These are phyloP conservation scores for Tenthredo scrophulariae DNA, from an alignment of 2,888 invertebrate species.

Conservation along the genomic window DNA sequence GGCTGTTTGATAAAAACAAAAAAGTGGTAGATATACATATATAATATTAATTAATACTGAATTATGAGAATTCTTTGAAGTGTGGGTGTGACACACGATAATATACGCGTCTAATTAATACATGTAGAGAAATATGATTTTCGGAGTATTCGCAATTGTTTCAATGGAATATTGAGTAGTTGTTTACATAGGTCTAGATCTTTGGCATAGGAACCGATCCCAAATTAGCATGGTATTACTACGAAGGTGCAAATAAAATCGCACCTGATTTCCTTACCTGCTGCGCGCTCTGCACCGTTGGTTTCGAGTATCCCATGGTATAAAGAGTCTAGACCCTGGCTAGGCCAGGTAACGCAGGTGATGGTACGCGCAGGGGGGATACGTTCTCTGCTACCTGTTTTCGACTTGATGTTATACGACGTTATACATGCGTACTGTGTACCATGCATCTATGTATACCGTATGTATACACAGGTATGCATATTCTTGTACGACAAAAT, in stretches of 20 bases:
- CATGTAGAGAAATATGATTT: background rate
- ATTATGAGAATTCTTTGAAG: slow-evolving; percentile 6
- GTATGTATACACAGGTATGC: background rate
- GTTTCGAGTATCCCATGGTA: slow-evolving; percentile 61
- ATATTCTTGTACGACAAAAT: background rate
- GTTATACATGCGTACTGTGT: background rate
- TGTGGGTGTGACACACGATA: slow-evolving; percentile 47
- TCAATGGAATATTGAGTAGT: background rate
- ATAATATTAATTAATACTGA: background rate
- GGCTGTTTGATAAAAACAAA: background rate
- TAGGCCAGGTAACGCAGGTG: slow-evolving; percentile 42
- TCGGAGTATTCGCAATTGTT: background rate
- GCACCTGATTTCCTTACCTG: slow-evolving; percentile 63
- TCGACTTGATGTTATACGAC: background rate
- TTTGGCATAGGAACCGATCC: background rate
- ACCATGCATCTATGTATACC: background rate
- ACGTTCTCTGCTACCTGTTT: slow-evolving; percentile 32
- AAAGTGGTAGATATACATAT: background rate
- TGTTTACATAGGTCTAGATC: background rate
- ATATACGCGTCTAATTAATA: background rate
- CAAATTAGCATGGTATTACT: slow-evolving; percentile 23
- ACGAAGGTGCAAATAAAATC: background rate
- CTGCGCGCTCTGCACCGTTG: slow-evolving; percentile 66
- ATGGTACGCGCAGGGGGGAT: slow-evolving; percentile 34
- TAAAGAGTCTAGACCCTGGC: slow-evolving; percentile 55